Conservation (phyloP, 1,140 invertebrate species). For the Platyscapa corneri region DNA sequence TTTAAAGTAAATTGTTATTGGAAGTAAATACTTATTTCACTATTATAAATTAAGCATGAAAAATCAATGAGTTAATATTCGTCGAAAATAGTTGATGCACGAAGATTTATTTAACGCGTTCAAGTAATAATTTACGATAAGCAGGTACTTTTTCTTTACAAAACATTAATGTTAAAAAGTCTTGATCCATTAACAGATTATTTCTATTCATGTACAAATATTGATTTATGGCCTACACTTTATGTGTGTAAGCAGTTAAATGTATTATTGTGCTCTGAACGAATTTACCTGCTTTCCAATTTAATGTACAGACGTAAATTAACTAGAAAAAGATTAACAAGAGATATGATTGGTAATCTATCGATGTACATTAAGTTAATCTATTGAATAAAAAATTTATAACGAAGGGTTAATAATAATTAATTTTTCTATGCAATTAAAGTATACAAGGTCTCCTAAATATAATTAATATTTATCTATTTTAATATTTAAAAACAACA, state of each 20-base stretch:
- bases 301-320: too few relatives aligned
- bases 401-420: too few relatives aligned
- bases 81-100: background rate
- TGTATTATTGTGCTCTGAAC: background rate
- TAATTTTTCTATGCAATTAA: too few relatives aligned
- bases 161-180: background rate
- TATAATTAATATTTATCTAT: too few relatives aligned
- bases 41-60: background rate
- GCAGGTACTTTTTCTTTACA: background rate
- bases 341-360: too few relatives aligned
- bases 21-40: background rate
- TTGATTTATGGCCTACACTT: slow-evolving; percentile 3
- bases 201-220: slow-evolving; percentile 34
- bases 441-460: too few relatives aligned
- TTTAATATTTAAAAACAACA: too few relatives aligned
- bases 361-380: too few relatives aligned
- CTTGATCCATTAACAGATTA: slow-evolving; percentile 9
- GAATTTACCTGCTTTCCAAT: background rate
- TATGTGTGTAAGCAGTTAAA: slow-evolving; percentile 13
- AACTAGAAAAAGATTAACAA: too few relatives aligned
- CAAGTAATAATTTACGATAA: background rate
- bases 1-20: too few relatives aligned
- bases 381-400: too few relatives aligned
- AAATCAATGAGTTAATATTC: background rate
- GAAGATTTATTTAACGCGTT: background rate